Base-by-base conservation (phyloP, 1,140 invertebrate genomes). In the Caenorhabditis inopinata region DNA sequence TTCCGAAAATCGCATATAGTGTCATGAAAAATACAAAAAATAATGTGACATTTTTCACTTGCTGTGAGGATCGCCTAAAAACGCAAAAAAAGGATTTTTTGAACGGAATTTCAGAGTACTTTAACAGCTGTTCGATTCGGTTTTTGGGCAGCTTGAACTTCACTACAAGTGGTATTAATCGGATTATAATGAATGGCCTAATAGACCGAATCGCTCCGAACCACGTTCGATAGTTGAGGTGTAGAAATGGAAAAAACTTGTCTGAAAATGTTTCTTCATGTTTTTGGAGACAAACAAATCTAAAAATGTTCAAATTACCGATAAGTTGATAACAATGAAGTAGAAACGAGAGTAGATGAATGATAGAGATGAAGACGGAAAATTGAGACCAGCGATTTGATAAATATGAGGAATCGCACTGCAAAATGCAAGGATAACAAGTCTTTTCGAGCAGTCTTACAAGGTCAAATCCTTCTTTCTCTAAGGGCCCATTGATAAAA, bases 21-120 rank as follows among this genome's bases (percentile, higher is more conserved):
- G 95, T 96, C 96, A 99, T 99, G 89, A 99, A 99, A 91, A 99
- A 99, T 18, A 99, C 90, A 90, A 99, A 99, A 90, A 99, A 99
- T 7, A 99, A 91, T 1, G 97, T 99, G 0, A 99, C 97, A 91
- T 99, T 99, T 91, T 98, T 98, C 83, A 99, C 98, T 90, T 99
- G 97, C 90, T 99, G 96, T 89, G 96, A 96, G 81, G 97, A 99
- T 79, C 97, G 94, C 89, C 96, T 98, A 90, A 87, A 92, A 80
- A n/a, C n/a, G n/a, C n/a, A n/a, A n/a, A n/a, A n/a, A n/a, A n/a
- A n/a, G n/a, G n/a, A n/a, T n/a, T n/a, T n/a, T n/a, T n/a, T n/a
- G n/a, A n/a, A n/a, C n/a, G n/a, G n/a, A n/a, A n/a, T n/a, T n/a
- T n/a, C n/a, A n/a, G n/a, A n/a, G n/a, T n/a, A 98, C 95, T 99